phyloP scores from a whole-genome alignment of 1,140 invertebrate genomes.

The Drosophila aff. region DNA sequence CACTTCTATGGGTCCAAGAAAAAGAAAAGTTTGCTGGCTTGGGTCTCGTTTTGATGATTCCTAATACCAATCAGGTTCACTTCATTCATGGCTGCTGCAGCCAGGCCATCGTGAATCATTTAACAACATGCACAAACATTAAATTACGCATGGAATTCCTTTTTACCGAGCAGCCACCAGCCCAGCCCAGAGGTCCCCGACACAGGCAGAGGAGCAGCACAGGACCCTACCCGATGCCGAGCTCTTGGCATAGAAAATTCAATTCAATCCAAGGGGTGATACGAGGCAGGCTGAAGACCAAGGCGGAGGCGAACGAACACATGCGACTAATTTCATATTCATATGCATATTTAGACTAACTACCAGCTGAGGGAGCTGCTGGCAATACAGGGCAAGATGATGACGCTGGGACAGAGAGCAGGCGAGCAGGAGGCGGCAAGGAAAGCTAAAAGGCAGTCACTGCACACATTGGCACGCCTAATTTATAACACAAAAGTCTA shows the following conservation, averaged over 20 bases:
- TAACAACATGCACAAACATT: constrained; percentile 72
- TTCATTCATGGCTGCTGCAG: constrained; percentile 30
- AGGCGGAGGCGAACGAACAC: constrained; percentile 45
- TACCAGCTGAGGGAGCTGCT: constrained; percentile 37
- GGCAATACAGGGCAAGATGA: constrained; percentile 23
- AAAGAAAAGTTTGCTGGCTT: background rate
- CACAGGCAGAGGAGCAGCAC: constrained; percentile 8
- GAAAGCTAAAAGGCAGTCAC: constrained; percentile 55
- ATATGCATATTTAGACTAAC: constrained; percentile 81
- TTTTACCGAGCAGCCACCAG: constrained; percentile 21
- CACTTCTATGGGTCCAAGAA: background rate
- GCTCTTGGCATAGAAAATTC: constrained; percentile 68
- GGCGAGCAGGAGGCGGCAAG: constrained; percentile 1
- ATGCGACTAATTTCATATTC: constrained; percentile 81
- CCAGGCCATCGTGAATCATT: constrained; percentile 65
- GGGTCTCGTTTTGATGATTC: constrained; percentile 12
- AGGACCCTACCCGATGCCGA: constrained; percentile 13
- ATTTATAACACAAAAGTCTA: constrained; percentile 80
- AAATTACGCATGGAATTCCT: constrained; percentile 72
- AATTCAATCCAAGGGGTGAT: constrained; percentile 60
- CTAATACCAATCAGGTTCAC: constrained; percentile 32
- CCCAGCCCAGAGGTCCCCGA: background rate
- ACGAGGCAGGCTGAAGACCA: constrained; percentile 18
- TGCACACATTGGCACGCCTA: constrained; percentile 72
- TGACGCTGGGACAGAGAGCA: constrained; percentile 1